Conservation (phyloP, 2,888 invertebrate genomes). For the Gisinianus flammeolus region DNA sequence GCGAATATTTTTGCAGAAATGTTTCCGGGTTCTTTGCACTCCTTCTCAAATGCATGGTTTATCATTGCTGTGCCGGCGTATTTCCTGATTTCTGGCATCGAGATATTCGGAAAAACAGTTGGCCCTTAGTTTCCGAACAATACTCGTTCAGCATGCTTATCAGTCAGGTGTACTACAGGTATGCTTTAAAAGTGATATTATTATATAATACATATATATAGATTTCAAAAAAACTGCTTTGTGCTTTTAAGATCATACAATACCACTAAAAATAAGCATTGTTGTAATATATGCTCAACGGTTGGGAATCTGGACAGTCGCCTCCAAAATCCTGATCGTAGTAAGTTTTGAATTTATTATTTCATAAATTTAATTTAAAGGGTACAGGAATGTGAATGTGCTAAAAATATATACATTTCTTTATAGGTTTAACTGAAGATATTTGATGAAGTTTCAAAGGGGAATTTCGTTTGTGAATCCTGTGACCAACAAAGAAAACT, state of each 20-base stretch:
- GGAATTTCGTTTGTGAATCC: conserved; percentile 69
- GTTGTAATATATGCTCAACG: no score
- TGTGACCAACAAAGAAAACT: conserved; percentile 44
- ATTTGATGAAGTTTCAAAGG: conserved; percentile 90
- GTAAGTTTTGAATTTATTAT: no score
- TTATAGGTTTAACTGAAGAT: conserved; percentile 96
- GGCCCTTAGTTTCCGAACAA: conserved; percentile 87
- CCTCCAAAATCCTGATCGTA: conserved; percentile 95
- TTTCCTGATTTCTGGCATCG: conserved; percentile 96
- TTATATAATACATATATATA: background rate
- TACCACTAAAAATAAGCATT: no score
- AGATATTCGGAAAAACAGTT: conserved; percentile 91
- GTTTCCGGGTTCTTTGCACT: conserved; percentile 77
- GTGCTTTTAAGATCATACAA: no score
- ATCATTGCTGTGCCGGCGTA: conserved; percentile 95
- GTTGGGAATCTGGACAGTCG: conserved; percentile 91
- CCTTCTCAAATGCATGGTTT: conserved; percentile 90
- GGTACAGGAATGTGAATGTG: no score
- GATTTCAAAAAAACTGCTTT: background rate
- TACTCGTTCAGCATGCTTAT: conserved; percentile 92
- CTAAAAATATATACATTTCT: no score
- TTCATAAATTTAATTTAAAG: no score
- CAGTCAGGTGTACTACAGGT: conserved; percentile 67
- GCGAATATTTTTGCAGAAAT: conserved; percentile 64
- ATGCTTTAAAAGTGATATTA: background rate